Evolutionary conservation across 2,888 invertebrate species (phyloP).

Genomic region (Aphelenchoides bicaudatus): DNA sequence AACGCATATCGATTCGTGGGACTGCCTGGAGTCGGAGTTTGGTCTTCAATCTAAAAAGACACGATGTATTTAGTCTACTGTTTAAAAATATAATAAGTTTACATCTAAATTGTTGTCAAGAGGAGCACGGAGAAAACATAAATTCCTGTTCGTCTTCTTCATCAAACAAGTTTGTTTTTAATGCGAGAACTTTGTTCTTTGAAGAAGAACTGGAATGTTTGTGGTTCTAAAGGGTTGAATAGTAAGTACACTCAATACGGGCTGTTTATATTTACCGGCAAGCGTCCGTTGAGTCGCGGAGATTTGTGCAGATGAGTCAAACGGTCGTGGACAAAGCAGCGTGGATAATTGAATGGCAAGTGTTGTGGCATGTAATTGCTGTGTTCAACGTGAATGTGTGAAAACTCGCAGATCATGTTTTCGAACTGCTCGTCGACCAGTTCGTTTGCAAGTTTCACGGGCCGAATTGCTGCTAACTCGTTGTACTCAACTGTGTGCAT

Average conservation of each 20-base stretch:
- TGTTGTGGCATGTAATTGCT: not conserved
- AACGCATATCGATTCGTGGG: not conserved
- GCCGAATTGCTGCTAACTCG: not conserved
- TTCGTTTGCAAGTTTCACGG: not conserved
- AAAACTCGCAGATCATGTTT: constrained; percentile 18
- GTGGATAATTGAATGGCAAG: not conserved
- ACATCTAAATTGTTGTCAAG: not conserved
- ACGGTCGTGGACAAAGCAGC: not conserved
- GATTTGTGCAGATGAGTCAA: constrained; percentile 11
- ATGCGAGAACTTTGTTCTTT: not conserved
- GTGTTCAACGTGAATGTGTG: constrained; percentile 12
- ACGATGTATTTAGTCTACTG: not conserved
- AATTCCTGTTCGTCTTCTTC: not conserved
- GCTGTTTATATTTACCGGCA: not conserved
- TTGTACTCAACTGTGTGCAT: not conserved
- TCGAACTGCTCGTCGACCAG: not conserved
- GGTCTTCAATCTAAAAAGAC: constrained; percentile 7
- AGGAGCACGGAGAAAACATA: no score
- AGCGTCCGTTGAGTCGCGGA: not conserved
- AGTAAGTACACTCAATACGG: not conserved
- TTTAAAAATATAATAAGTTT: not conserved
- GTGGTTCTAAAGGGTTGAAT: not conserved
- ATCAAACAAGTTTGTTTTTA: not conserved
- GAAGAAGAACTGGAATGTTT: not conserved
- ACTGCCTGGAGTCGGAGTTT: not conserved